Percentiles rank a stretch among this genome's conserved stretches.
Evolutionary conservation across 35 echinoderm and acorn worm species (phyloP).

Genomic region (Nesometra sesokonis): DNA sequence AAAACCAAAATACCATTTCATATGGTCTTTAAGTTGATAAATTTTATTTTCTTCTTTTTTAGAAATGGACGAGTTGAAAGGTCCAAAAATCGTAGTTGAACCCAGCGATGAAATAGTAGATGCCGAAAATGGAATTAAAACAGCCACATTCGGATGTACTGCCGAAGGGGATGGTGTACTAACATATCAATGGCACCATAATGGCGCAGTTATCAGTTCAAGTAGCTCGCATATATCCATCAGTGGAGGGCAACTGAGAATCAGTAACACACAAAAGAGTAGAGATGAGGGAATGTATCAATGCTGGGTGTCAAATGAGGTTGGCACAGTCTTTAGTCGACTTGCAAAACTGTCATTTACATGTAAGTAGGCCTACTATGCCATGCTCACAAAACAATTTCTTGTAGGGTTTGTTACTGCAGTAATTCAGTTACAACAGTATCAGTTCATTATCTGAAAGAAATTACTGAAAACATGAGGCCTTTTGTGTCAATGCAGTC

Average conservation of each 20-base stretch:
- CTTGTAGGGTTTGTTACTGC: too few relatives aligned
- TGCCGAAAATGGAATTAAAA: not conserved
- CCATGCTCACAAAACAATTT: not conserved
- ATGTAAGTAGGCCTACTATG: not conserved
- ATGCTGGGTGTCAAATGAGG: not conserved
- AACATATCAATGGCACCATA: not conserved
- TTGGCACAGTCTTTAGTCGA: not conserved
- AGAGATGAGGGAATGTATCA: not conserved
- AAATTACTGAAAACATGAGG: too few relatives aligned
- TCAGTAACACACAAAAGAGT: not conserved
- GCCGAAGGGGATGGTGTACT: not conserved
- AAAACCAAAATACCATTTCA: too few relatives aligned
- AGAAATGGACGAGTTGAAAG: not conserved
- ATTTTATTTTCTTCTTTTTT: not conserved
- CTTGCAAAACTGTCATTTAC: not conserved
- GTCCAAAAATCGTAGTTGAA: not conserved
- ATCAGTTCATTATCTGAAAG: too few relatives aligned
- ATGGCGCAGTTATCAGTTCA: not conserved
- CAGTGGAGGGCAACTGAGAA: not conserved
- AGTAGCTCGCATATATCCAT: not conserved
- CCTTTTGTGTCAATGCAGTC: too few relatives aligned
- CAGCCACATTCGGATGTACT: not conserved
- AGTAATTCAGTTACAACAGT: too few relatives aligned
- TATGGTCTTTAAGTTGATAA: not conserved
- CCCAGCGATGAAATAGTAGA: not conserved